A percentile compares a stretch with the other conserved stretches of the same genome.
Evolutionary conservation across 2,797 vertebrate genomes (phyloP).

Genomic region (Percopsis omiscomaycus): DNA sequence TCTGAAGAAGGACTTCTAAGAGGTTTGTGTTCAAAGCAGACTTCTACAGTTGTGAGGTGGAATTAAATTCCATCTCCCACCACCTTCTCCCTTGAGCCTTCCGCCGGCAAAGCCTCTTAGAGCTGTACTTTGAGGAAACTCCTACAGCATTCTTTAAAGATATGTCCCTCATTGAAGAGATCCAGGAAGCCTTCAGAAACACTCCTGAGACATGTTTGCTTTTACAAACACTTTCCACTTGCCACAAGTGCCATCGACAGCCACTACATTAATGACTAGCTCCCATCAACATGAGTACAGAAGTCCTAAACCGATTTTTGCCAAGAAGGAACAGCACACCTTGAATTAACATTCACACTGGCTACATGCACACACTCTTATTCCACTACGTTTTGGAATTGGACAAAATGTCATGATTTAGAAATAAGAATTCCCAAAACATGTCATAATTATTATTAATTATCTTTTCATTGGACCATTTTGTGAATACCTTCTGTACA

Average conservation of each 20-base stretch:
- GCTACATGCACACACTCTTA: no score
- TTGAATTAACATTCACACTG: no score
- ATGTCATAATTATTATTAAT: no score
- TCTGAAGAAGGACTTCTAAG: neutral
- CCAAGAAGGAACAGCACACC: neutral
- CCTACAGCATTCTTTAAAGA: constrained; percentile 31
- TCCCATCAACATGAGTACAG: constrained; percentile 61
- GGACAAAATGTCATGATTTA: no score
- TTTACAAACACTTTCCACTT: constrained; percentile 33
- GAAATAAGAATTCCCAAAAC: no score
- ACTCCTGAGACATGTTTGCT: constrained; percentile 34
- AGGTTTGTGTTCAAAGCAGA: constrained; percentile 22
- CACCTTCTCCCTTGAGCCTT: constrained; percentile 16
- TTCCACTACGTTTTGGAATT: no score
- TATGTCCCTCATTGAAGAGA: constrained; percentile 41
- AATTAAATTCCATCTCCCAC: constrained; percentile 6
- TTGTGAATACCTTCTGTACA: constrained; percentile 3
- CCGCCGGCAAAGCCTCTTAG: constrained; percentile 15
- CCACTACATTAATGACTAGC: constrained; percentile 44
- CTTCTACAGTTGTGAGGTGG: constrained; percentile 3
- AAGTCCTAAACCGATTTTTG: constrained; percentile 54
- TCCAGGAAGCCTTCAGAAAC: constrained; percentile 42
- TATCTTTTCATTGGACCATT: no score
- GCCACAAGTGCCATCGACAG: constrained; percentile 35
- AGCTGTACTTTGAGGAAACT: constrained; percentile 15